Percentiles rank a stretch among this genome's conserved stretches.
These are phyloP conservation scores for Ditylenchus dipsaci DNA, from an alignment of 1,140 invertebrate species.

Conservation along the genomic window DNA sequence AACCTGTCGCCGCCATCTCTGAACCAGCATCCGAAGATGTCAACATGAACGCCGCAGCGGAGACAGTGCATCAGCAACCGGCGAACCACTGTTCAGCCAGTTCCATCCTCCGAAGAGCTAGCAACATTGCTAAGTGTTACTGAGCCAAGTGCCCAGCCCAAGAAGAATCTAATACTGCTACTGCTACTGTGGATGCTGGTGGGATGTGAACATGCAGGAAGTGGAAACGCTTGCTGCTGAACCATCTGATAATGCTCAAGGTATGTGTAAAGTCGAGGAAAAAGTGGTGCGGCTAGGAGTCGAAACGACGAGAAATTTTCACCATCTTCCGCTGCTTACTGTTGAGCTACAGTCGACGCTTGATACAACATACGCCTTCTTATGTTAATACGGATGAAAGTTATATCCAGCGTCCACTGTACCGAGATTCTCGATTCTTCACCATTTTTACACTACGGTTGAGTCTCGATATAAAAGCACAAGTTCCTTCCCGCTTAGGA, in stretches of 20 bases:
- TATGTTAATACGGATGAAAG: too few species aligned
- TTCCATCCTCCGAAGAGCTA: not conserved
- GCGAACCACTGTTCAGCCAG: not conserved
- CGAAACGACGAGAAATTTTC: too few species aligned
- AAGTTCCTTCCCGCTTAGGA: too few species aligned
- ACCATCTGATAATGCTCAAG: slow-evolving; percentile 12
- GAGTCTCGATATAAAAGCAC: too few species aligned
- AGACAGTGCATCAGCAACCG: not conserved
- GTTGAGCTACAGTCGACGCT: too few species aligned
- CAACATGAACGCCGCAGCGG: not conserved
- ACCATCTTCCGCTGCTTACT: too few species aligned
- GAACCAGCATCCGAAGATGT: not conserved
- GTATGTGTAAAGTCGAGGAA: too few species aligned
- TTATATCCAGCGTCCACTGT: too few species aligned
- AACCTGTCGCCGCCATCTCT: not conserved
- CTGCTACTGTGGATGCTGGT: slow-evolving; percentile 3
- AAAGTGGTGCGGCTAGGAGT: too few species aligned
- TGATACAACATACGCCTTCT: too few species aligned
- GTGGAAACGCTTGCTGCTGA: not conserved
- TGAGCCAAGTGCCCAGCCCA: not conserved
- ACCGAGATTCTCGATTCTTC: too few species aligned
- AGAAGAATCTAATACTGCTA: not conserved
- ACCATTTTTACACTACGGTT: too few species aligned
- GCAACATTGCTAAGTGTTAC: not conserved
- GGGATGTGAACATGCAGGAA: not conserved